Evolutionary conservation across 2,113 vertebrate genomes (phyloP).

Genomic region (Drymodes brunneopygia): DNA sequence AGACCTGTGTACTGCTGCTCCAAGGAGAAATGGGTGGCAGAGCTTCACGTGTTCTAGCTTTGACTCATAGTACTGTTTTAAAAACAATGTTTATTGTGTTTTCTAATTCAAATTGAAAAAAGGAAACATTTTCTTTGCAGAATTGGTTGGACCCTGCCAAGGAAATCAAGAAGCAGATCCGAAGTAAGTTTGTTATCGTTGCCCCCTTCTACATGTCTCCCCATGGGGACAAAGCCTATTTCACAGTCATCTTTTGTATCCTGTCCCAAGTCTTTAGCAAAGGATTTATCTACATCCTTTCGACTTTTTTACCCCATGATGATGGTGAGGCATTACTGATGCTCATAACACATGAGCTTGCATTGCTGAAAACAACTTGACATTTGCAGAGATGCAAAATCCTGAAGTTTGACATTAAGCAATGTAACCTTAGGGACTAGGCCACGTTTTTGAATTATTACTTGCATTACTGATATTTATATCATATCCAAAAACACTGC

Average conservation of each 20-base stretch:
- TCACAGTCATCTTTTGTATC: neutral
- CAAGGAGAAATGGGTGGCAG: neutral
- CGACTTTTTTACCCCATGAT: neutral
- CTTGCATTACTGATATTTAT: neutral
- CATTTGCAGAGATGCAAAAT: slow-evolving; percentile 22
- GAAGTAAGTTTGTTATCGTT: slow-evolving; percentile 78
- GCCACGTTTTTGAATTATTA: neutral
- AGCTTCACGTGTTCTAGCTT: neutral
- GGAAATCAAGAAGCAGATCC: slow-evolving; percentile 96
- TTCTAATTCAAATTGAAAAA: slow-evolving; percentile 43
- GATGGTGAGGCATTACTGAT: neutral
- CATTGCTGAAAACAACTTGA: slow-evolving; percentile 31
- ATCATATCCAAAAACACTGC: neutral
- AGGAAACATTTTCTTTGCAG: slow-evolving; percentile 76
- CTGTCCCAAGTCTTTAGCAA: neutral
- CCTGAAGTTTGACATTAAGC: slow-evolving; percentile 5
- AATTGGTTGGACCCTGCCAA: slow-evolving; percentile 95
- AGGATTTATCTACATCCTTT: neutral
- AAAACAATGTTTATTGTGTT: slow-evolving; percentile 8
- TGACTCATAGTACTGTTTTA: neutral
- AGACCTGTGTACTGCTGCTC: neutral
- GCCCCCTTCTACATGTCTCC: neutral
- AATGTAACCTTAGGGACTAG: neutral
- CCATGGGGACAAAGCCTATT: neutral
- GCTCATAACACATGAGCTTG: neutral